Evolutionary conservation across 2,888 invertebrate genomes (phyloP).

Genomic region (Germaria angustata): DNA sequence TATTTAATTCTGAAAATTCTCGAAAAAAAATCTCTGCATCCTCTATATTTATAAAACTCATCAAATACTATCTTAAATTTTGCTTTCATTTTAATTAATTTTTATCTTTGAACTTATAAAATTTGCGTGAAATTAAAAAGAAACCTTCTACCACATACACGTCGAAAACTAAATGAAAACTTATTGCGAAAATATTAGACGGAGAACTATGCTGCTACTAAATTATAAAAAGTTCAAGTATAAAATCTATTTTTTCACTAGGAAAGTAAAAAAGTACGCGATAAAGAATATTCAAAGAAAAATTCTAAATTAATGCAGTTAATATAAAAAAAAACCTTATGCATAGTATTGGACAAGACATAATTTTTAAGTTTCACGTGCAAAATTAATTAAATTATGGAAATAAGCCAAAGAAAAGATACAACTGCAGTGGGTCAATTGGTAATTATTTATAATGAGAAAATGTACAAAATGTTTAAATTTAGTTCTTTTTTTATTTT

Average conservation of each 20-base stretch:
- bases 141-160: conserved; percentile 10
- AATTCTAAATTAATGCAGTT: conserved; percentile 28
- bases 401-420: conserved; percentile 34
- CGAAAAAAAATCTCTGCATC: no score
- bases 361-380: conserved; percentile 60
- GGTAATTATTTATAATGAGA: not conserved
- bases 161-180: conserved; percentile 42
- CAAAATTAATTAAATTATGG: conserved; percentile 65
- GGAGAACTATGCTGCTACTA: conserved; percentile 2
- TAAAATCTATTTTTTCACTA: conserved; percentile 33
- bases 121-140: not conserved
- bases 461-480: not conserved
- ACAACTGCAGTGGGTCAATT: not conserved
- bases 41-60: no score
- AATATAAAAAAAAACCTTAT: conserved; percentile 59
- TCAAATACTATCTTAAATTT: no score
- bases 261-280: not conserved
- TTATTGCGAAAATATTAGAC: conserved; percentile 37
- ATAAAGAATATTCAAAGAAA: not conserved
- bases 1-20: no score
- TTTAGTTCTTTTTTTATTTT: no score
- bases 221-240: conserved; percentile 45
- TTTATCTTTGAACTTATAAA: not conserved
- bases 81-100: not conserved
- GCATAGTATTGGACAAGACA: conserved; percentile 55